Base-by-base conservation (phyloP, 2,888 invertebrate species). In the Carcina quercana region DNA sequence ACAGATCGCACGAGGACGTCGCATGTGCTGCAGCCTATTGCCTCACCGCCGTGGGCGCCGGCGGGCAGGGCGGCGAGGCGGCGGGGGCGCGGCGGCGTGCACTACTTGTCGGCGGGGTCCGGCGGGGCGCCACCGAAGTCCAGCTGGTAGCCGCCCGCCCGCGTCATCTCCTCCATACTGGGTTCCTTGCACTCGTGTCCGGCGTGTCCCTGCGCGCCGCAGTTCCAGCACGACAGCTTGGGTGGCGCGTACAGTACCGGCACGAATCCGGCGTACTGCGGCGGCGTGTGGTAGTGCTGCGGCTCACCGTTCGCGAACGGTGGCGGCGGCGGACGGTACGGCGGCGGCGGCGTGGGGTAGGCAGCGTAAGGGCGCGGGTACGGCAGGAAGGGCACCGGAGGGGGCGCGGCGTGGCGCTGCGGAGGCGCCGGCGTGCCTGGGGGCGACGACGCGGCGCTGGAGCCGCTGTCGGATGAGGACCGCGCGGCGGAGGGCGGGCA, bases 91-190 rank as follows among this genome's bases (percentile, higher is more conserved):
- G 17, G 17, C 24, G 28, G 41, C 28, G 27, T 11, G 26, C 17
- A 30, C 67, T 79, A 79, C 67, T 80, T 80, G 37, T 83, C 83
- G 36, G 64, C 43, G 28, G 70, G 43, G 32, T 82, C 83, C 25
- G 76, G 75, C 35, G 82, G 78, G 26, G 82, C 78, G 29, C 86
- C 82, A 29, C 84, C 82, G 64, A 88, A 91, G 69, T 90, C 90
- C 38, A 91, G 72, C 67, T 88, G 89, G 58, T 89, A 91, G 40
- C 88, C 86, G 44, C 89, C 88, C 43, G 89, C 88, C 50, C 91
- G 87, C 22, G 95, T 94, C 78, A 95, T 92, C 73, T 95, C 95
- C 70, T 97, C 96, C 89, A 97, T 94, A 34, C 94, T 94, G 43
- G 92, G 92, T 66, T 95, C 95, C 60, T 92, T 91, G 70, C 97